A percentile compares a stretch with the other conserved stretches of the same genome.
phyloP scores from a whole-genome alignment of 2,113 vertebrate species.

The Syngnathus scovelli region DNA sequence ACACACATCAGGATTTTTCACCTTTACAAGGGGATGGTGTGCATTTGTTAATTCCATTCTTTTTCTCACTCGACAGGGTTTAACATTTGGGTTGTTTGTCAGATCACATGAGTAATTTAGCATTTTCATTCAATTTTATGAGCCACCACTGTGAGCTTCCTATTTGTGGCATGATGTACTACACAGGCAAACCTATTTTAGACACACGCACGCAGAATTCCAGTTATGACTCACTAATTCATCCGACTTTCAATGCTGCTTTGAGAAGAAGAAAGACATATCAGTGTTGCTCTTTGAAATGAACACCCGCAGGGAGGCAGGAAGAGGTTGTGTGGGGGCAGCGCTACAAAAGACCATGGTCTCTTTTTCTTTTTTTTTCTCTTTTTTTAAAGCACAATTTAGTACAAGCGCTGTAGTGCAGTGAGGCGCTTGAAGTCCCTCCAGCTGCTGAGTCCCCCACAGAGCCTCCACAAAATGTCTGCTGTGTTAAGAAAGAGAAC shows the following conservation, averaged over 20 bases:
- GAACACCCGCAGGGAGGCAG: slow-evolving; percentile 13
- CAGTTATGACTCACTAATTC: slow-evolving; percentile 35
- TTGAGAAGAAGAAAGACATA: slow-evolving; percentile 19
- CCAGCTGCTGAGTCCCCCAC: slow-evolving; percentile 7
- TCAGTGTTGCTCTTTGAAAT: slow-evolving; percentile 36
- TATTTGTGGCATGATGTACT: slow-evolving; percentile 7
- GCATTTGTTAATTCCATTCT: neutral
- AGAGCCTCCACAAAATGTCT: slow-evolving; percentile 1
- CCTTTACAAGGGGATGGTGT: neutral
- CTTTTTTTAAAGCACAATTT: neutral
- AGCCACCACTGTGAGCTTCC: slow-evolving; percentile 33
- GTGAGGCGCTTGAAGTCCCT: slow-evolving; percentile 2
- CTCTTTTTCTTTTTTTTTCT: slow-evolving; percentile 5
- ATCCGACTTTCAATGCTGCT: slow-evolving; percentile 9
- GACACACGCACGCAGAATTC: neutral
- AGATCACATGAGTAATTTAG: slow-evolving; percentile 27
- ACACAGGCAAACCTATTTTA: slow-evolving; percentile 2
- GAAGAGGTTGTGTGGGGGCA: slow-evolving; percentile 10
- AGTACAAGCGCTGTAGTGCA: neutral
- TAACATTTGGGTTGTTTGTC: neutral
- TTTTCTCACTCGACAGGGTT: neutral
- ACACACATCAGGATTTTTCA: neutral
- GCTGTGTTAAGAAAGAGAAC: slow-evolving; percentile 13
- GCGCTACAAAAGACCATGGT: neutral
- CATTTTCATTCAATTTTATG: slow-evolving; percentile 27